A percentile compares a stretch with the other conserved stretches of the same genome.
Conservation (phyloP, 2,113 vertebrate species). For the Notarius quadriscutis region DNA sequence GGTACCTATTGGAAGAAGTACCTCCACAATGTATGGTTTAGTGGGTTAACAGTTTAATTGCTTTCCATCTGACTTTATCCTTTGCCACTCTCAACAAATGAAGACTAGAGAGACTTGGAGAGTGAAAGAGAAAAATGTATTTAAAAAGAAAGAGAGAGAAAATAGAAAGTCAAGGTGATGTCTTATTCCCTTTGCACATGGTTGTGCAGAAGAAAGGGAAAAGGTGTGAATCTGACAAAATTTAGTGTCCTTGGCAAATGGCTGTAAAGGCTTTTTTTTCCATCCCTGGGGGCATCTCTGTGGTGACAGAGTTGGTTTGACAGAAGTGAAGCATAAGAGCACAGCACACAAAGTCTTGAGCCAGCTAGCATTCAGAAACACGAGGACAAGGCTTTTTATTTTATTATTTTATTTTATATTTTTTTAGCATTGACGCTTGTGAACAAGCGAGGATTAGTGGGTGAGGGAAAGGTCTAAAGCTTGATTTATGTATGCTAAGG, state of each 20-base stretch:
- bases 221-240: constrained; percentile 14
- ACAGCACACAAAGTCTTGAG: constrained; percentile 8
- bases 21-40: constrained; percentile 9
- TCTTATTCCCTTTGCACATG: constrained; percentile 33
- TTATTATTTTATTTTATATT: background rate
- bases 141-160: constrained; percentile 21
- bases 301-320: constrained; percentile 6
- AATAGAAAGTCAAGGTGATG: constrained; percentile 39
- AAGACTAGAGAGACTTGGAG: constrained; percentile 35
- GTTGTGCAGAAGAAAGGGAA: constrained; percentile 31
- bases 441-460: background rate
- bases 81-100: constrained; percentile 23
- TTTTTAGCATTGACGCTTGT: constrained; percentile 4
- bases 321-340: constrained; percentile 2
- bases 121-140: constrained; percentile 12
- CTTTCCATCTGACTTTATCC: constrained; percentile 37
- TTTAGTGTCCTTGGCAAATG: constrained; percentile 29
- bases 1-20: constrained; percentile 19
- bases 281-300: background rate
- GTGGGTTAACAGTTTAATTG: constrained; percentile 42
- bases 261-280: background rate
- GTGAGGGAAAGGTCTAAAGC: background rate
- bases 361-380: constrained; percentile 12
- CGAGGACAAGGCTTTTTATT: constrained; percentile 9
- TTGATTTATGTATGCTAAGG: constrained; percentile 20